phyloP scores from a whole-genome alignment of 2,797 vertebrate species.

The Heteromormyrus szaboi region DNA sequence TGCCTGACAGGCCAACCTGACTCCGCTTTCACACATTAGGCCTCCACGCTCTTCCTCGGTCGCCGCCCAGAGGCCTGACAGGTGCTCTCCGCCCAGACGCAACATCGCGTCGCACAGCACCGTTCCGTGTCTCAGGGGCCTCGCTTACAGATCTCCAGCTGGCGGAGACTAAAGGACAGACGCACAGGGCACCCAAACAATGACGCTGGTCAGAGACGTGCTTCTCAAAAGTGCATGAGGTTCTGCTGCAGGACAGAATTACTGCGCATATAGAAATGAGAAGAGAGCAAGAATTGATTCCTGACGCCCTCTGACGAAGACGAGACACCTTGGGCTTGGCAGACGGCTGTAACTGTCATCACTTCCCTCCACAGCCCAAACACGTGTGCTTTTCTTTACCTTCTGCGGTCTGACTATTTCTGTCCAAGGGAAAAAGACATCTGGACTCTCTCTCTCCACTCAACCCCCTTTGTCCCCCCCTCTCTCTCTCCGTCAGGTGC shows the following conservation, averaged over 20 bases:
- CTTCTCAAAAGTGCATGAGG: not conserved
- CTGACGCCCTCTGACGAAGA: not conserved
- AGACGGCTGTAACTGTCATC: not conserved
- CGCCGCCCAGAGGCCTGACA: not conserved
- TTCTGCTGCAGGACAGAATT: not conserved
- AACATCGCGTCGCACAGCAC: not conserved
- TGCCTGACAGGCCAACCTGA: not conserved
- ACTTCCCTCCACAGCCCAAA: not conserved
- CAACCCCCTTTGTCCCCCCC: slow-evolving; percentile 9
- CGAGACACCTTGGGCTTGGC: not conserved
- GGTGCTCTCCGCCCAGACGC: not conserved
- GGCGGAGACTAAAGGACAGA: not conserved
- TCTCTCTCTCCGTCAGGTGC: not conserved
- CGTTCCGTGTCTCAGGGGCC: no score
- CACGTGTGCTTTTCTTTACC: not conserved
- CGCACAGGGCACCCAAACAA: not conserved
- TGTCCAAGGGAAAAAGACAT: slow-evolving; percentile 9
- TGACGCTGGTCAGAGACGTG: not conserved
- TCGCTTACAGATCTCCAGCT: not conserved
- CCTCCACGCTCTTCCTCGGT: not conserved
- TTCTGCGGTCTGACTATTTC: not conserved
- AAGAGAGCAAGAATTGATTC: not conserved
- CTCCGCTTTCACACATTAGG: not conserved
- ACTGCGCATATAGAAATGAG: not conserved
- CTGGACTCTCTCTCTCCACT: not conserved